Evolutionary conservation across 2,888 invertebrate species (phyloP).

Genomic region (Galeopsomyia nigrocyanea): DNA sequence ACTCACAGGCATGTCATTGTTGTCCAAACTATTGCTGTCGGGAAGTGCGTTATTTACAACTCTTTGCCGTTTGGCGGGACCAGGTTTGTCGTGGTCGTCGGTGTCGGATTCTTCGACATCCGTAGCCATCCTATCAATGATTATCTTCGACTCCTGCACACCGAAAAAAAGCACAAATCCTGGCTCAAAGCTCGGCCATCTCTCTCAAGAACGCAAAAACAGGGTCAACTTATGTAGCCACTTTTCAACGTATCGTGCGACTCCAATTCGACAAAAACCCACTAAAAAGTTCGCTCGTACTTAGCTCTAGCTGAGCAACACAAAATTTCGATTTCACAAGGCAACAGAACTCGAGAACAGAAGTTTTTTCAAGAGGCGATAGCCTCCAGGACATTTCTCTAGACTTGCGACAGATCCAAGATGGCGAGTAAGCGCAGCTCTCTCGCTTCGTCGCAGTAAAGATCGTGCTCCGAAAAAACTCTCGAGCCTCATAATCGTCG

Average conservation of each 20-base stretch:
- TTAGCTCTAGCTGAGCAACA: neutral
- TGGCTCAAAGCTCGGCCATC: neutral
- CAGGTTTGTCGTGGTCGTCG: slow-evolving; percentile 61
- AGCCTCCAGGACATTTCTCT: slow-evolving; percentile 8
- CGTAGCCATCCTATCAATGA: slow-evolving; percentile 60
- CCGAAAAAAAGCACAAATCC: neutral
- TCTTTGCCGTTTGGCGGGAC: slow-evolving; percentile 62
- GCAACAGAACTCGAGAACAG: neutral
- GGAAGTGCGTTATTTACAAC: slow-evolving; percentile 6
- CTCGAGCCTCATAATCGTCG: too few relatives aligned
- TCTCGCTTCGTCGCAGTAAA: too few relatives aligned
- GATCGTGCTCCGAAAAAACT: too few relatives aligned
- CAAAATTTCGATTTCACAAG: slow-evolving; percentile 6
- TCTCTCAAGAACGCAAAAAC: slow-evolving; percentile 4
- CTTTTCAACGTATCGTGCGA: too few relatives aligned
- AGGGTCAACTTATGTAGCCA: neutral
- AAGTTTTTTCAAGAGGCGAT: slow-evolving; percentile 10
- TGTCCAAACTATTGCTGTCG: too few relatives aligned
- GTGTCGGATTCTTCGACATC: slow-evolving; percentile 65
- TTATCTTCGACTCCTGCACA: slow-evolving; percentile 3
- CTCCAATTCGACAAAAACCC: neutral
- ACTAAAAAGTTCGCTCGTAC: neutral
- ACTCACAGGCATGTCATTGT: neutral
- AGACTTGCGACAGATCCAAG: slow-evolving; percentile 58
- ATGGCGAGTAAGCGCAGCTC: slow-evolving; percentile 51